Conservation (phyloP, 2,888 invertebrate genomes). For the Limulus polyphemus region DNA sequence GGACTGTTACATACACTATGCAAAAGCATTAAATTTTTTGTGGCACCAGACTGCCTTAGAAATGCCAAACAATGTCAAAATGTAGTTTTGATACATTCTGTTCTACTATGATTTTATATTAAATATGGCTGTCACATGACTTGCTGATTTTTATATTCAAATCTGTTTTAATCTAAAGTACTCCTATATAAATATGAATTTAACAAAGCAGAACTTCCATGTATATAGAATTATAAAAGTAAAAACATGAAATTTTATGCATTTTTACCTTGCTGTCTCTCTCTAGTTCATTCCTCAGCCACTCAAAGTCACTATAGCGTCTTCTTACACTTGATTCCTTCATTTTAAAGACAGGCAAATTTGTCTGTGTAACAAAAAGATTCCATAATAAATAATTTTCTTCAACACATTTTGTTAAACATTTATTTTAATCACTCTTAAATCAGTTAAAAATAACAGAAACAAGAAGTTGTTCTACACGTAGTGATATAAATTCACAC, state of each 20-base stretch:
- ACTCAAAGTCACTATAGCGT: constrained; percentile 99
- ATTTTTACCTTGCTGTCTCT: constrained; percentile 87
- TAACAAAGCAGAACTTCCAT: neutral
- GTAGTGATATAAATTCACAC: neutral
- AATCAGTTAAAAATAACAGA: neutral
- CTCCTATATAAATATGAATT: no score
- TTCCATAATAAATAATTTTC: no score
- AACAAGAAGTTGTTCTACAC: neutral
- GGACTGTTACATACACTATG: no score
- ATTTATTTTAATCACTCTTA: no score
- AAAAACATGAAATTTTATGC: constrained; percentile 1
- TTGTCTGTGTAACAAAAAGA: constrained; percentile 61
- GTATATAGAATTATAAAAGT: neutral
- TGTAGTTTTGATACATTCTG: no score
- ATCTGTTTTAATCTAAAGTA: no score
- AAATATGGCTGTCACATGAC: no score
- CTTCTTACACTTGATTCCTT: constrained; percentile 95
- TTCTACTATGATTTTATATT: no score
- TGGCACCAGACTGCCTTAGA: no score
- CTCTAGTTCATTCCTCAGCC: constrained; percentile 96
- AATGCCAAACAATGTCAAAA: no score
- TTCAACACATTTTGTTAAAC: neutral
- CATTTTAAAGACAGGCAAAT: constrained; percentile 97
- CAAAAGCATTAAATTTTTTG: no score
- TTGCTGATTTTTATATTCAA: no score